Evolutionary conservation across 2,113 vertebrate genomes (phyloP).

Genomic region (Lipophrys pholis): DNA sequence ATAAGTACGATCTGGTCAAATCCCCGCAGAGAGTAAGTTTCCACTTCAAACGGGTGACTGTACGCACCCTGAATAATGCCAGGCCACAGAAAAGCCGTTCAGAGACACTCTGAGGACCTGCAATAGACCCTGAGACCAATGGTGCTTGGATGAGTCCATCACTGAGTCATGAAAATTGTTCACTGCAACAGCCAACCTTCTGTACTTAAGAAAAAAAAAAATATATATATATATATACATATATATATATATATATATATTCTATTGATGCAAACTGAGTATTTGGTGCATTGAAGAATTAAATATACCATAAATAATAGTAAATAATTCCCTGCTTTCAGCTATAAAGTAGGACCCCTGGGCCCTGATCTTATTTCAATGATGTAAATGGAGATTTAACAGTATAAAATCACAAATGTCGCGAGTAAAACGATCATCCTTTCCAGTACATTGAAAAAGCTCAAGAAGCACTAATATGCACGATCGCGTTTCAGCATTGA

Average conservation of each 20-base stretch:
- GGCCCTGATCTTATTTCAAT: too few species aligned
- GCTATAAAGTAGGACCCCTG: too few species aligned
- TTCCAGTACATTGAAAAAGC: too few species aligned
- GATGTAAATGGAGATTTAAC: too few species aligned
- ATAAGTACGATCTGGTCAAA: conserved; percentile 70
- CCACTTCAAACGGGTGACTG: conserved; percentile 77
- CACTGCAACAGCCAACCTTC: conserved; percentile 7
- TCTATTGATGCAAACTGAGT: background rate
- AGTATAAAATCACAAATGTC: too few species aligned
- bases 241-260: background rate
- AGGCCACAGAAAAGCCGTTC: conserved; percentile 55
- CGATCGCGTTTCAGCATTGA: too few species aligned
- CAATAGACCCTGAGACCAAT: conserved; percentile 57
- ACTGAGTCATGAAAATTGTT: conserved; percentile 15
- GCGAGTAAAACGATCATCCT: too few species aligned
- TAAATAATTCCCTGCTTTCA: background rate
- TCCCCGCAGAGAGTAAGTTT: conserved; percentile 72
- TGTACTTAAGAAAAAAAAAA: background rate
- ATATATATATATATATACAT: too few species aligned
- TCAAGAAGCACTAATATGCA: too few species aligned
- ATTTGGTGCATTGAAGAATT: background rate
- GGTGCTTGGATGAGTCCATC: conserved; percentile 38
- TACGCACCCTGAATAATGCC: conserved; percentile 72
- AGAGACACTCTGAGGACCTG: conserved; percentile 53
- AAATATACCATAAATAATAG: background rate